Percentiles rank a stretch among this genome's conserved stretches.
phyloP scores from a whole-genome alignment of 2,797 vertebrate species.

The Neopelma chrysocephalum region DNA sequence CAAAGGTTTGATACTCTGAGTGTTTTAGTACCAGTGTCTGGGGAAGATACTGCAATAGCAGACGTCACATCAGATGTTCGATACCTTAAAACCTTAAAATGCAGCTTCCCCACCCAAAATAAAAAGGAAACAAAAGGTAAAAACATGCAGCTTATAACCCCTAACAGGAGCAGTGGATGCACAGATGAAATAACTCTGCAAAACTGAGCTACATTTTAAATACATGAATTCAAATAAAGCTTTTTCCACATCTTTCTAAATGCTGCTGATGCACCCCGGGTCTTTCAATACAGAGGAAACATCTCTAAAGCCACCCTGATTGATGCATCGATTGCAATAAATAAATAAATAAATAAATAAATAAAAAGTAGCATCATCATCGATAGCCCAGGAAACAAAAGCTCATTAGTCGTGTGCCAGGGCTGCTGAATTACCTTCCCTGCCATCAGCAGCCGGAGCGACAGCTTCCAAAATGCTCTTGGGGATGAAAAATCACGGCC shows the following conservation, averaged over 20 bases:
- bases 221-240: not conserved
- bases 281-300: not conserved
- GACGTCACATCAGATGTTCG: not conserved
- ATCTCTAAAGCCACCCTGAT: not conserved
- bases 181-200: not conserved
- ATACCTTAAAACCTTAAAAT: not conserved
- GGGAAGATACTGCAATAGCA: not conserved
- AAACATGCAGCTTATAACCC: not conserved
- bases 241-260: not conserved
- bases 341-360: not conserved
- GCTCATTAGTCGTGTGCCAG: not conserved
- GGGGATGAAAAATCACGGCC: not conserved
- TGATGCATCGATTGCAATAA: not conserved
- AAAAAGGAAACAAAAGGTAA: not conserved
- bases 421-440: not conserved
- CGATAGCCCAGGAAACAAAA: not conserved
- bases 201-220: not conserved
- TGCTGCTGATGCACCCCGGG: not conserved
- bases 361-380: not conserved
- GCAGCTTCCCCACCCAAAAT: not conserved
- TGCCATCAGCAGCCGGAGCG: not conserved
- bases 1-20: not conserved
- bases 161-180: fast-evolving
- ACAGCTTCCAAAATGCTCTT: not conserved
- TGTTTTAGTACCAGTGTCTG: fast-evolving